Conservation (phyloP, 2,797 vertebrate genomes). For the Cossypha niveicapilla region DNA sequence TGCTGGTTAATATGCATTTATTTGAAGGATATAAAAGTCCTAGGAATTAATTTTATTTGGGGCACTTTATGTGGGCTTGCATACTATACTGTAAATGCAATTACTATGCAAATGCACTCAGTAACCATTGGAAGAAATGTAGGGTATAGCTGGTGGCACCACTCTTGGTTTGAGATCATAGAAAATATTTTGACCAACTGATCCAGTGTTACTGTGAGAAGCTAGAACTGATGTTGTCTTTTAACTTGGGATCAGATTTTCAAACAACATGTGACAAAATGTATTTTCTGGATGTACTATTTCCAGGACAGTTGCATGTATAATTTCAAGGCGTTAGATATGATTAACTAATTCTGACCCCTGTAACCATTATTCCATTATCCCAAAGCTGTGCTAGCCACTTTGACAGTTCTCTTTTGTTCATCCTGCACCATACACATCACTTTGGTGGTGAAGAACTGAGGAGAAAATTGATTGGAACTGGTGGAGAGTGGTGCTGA, state of each 20-base stretch:
- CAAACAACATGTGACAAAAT: neutral
- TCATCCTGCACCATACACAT: neutral
- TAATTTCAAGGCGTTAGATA: neutral
- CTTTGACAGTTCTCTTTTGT: neutral
- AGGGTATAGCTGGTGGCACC: neutral
- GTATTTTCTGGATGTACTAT: neutral
- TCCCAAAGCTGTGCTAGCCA: neutral
- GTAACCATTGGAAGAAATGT: neutral
- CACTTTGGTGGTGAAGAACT: neutral
- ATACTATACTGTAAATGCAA: slow-evolving; percentile 8
- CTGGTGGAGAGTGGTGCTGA: neutral
- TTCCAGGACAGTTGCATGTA: neutral
- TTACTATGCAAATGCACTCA: neutral
- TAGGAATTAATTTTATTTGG: neutral
- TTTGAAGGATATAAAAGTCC: neutral
- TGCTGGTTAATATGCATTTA: neutral
- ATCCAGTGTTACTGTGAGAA: neutral
- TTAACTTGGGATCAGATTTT: neutral
- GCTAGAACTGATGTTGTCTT: neutral
- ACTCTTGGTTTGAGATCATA: neutral
- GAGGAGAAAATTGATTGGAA: neutral
- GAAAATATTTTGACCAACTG: neutral
- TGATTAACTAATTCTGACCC: neutral
- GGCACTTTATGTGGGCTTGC: neutral
- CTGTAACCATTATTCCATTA: neutral